These are phyloP conservation scores for Serrognathus titanus DNA, from an alignment of 2,888 invertebrate species.

Conservation along the genomic window DNA sequence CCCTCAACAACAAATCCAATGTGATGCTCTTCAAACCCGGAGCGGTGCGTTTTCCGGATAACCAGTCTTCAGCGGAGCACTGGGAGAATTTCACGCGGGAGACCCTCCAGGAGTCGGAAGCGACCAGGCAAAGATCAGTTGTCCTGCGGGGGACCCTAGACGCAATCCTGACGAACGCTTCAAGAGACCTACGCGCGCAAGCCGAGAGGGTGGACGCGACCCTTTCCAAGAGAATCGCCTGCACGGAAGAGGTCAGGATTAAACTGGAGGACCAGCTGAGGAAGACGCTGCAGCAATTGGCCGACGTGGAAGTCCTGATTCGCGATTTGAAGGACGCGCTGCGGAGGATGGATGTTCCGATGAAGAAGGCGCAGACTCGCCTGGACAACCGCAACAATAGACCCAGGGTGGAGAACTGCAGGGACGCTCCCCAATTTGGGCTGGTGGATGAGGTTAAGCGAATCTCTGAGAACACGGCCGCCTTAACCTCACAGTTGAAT, in stretches of 20 bases:
- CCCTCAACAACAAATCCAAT: constrained; percentile 65
- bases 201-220: constrained; percentile 79
- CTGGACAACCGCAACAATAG: constrained; percentile 70
- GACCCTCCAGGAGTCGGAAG: constrained; percentile 71
- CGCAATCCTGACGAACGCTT: constrained; percentile 70
- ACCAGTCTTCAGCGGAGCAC: constrained; percentile 78
- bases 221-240: constrained; percentile 69
- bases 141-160: constrained; percentile 69
- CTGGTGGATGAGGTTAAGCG: constrained; percentile 64
- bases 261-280: constrained; percentile 67
- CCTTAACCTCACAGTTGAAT: constrained; percentile 61
- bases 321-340: constrained; percentile 65
- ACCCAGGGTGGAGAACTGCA: constrained; percentile 79
- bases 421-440: constrained; percentile 79
- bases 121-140: constrained; percentile 71
- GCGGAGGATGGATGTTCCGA: constrained; percentile 72
- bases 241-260: constrained; percentile 70
- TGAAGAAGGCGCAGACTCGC: constrained; percentile 86
- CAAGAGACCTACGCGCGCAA: constrained; percentile 77
- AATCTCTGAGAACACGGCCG: constrained; percentile 66
- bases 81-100: constrained; percentile 84
- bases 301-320: constrained; percentile 74
- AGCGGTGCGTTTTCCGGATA: constrained; percentile 57
- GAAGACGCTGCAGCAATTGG: constrained; percentile 65
- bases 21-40: constrained; percentile 78